Evolutionary conservation across 1,140 invertebrate genomes (phyloP), one percentile per base, ranked within the genome.

Genomic region (Leptinotarsa texana): DNA sequence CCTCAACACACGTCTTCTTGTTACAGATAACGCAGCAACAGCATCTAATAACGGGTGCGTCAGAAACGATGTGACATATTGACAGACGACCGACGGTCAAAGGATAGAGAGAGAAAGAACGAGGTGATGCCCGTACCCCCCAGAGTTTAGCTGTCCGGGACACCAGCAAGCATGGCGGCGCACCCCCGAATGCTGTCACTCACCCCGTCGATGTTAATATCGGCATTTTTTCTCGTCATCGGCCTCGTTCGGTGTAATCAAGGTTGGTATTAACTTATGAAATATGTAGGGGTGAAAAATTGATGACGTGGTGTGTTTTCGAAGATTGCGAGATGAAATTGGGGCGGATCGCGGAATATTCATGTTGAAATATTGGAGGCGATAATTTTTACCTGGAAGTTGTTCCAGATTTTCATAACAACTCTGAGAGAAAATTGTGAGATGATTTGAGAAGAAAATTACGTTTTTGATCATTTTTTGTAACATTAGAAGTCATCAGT

Each of bases 61-160:
- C 75, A 78, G 77, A 80, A 75, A 79, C 74, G 74, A 83, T 83
- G 82, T 83, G 82, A 83, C 78, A 78, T 75, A 76, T 67, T 75
- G 71, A 57, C 51, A 57, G 51, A 57, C 51, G 51, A 8, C 51
- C 51, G 51, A 68, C 72, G 73, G 74, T 74, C 74, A 74, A 70
- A 69, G 65, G 70, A 72, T 27, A 47, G 77, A 76, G 74, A 74
- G 69, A 75, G 81, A 76, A 67, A 69, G 73, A 73, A 77, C 77
- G n/a, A 72, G 72, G 77, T 81, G 78, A 83, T 82, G 82, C 78
- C 73, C 48, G 73, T 72, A 66, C 74, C 74, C 82, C 81, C 75
- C 79, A 78, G 76, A 74, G 80, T 75, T 65, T 74, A 76, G 78
- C 76, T 78, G 73, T 79, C 66, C 68, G 72, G 68, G 73, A 68